Evolutionary conservation across 2,888 invertebrate genomes (phyloP).

Genomic region (Synergus gifuensis): DNA sequence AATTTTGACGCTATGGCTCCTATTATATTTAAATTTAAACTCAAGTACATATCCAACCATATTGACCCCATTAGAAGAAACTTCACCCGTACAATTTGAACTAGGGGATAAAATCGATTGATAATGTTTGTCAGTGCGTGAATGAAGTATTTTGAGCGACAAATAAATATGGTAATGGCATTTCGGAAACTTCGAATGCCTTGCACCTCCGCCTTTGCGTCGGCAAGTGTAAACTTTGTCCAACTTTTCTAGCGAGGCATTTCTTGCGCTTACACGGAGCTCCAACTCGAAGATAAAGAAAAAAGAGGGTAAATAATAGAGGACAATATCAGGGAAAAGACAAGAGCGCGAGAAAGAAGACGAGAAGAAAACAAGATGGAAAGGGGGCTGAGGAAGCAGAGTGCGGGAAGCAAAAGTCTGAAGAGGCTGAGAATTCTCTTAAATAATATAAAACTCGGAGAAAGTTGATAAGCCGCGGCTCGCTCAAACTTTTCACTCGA

Average conservation of each 20-base stretch:
- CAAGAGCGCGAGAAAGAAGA: slow-evolving; percentile 17
- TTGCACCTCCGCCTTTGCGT: slow-evolving; percentile 70
- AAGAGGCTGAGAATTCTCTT: slow-evolving; percentile 68
- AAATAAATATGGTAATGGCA: slow-evolving; percentile 75
- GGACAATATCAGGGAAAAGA: slow-evolving; percentile 43
- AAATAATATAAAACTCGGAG: slow-evolving; percentile 77
- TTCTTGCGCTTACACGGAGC: slow-evolving; percentile 33
- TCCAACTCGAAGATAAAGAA: slow-evolving; percentile 46
- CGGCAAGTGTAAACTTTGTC: slow-evolving; percentile 69
- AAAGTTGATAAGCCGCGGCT: slow-evolving; percentile 75
- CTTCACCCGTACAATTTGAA: slow-evolving; percentile 47
- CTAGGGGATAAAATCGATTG: slow-evolving; percentile 56
- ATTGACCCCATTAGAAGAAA: no score
- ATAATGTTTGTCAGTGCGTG: slow-evolving; percentile 58
- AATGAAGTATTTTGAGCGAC: slow-evolving; percentile 68
- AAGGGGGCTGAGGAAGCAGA: slow-evolving; percentile 48
- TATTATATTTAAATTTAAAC: no score
- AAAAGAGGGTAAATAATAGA: slow-evolving; percentile 44
- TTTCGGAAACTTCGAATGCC: slow-evolving; percentile 72
- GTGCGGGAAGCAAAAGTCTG: slow-evolving; percentile 54
- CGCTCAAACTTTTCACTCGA: slow-evolving; percentile 70
- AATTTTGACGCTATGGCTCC: no score
- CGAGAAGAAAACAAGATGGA: slow-evolving; percentile 49
- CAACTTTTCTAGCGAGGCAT: slow-evolving; percentile 64
- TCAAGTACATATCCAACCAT: no score